Base-by-base conservation (phyloP, 1,140 invertebrate genomes). In the Tetramorium simillimum region DNA sequence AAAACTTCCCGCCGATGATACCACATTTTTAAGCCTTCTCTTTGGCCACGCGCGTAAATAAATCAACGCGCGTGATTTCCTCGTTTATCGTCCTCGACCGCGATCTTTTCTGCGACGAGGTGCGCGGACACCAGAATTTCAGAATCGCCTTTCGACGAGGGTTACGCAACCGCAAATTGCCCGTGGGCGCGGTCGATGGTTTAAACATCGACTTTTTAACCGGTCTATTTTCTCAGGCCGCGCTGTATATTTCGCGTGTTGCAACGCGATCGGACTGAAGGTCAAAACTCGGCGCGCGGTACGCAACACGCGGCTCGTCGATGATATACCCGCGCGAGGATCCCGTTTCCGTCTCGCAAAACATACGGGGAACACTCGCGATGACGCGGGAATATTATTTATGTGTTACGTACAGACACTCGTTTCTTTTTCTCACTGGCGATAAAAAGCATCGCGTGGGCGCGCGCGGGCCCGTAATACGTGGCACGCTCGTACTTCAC, bases 371-470 rank as follows among this genome's bases (percentile, higher is more conserved):
- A 63, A 76, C 53, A 37, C 5, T 58, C 21, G 16, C 21, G 24
- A 21, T 7, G 40, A 28, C 24, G 24, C 7, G 49, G 2, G 3
- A 1, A 81, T 81, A 81, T 81, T 67, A 81, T 81, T 67, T 70
- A 56, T 16, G 7, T 73, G 7, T 73, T 73, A 37, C 80, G 9
- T 46, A 67, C 67, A 46, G 51, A 46, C 43, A 18, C 3, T 18
- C 37, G 46, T 33, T 60, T 46, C 53, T 82, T 72, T 72, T 82
- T 33, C 28, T 58, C 7, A 6, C 24, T 6, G 67, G 21, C 14
- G 69, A 82, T 82, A 82, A 82, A 73, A 73, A 73, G 18, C 69
- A 28, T 65, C 28, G 18, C 67, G 67, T 58, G 46, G 49, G 78
- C 58, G 53, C 58, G 53, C 69, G 49, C 65, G 40, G 16, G 16